These are phyloP conservation scores for Cladopsammia gracilis DNA, from an alignment of 64 coral and sea anemone genomes.

Conservation along the genomic window DNA sequence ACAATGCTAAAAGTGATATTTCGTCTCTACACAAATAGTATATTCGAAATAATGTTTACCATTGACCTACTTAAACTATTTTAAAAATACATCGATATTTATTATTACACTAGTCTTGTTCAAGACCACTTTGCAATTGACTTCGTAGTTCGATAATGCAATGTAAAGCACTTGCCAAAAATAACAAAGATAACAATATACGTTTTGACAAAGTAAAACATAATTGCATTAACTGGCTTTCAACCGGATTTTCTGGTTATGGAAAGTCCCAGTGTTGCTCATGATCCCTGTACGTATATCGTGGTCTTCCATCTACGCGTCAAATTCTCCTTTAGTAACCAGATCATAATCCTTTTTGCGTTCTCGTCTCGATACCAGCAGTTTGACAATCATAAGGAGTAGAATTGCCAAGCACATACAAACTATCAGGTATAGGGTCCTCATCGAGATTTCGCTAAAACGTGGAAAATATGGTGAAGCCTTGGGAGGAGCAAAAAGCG, in stretches of 20 bases:
- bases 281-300: neutral
- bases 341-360: constrained; percentile 84
- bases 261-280: neutral
- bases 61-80: no score
- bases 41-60: no score
- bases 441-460: constrained; percentile 76
- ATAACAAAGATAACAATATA: no score
- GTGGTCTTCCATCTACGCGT: constrained; percentile 59
- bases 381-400: constrained; percentile 82
- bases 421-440: constrained; percentile 80
- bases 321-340: constrained; percentile 94
- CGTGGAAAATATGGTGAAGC: constrained; percentile 59
- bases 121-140: no score
- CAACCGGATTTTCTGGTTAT: constrained; percentile 8
- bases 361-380: constrained; percentile 70
- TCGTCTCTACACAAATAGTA: no score
- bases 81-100: no score
- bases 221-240: neutral
- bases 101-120: no score
- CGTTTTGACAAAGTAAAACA: no score
- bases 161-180: no score
- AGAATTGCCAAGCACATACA: constrained; percentile 77
- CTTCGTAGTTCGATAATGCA: no score
- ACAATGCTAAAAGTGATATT: no score
- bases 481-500: constrained; percentile 14